A percentile compares a stretch with the other conserved stretches of the same genome.
Evolutionary conservation across 2,888 invertebrate species (phyloP).

Genomic region (Patella depressa): DNA sequence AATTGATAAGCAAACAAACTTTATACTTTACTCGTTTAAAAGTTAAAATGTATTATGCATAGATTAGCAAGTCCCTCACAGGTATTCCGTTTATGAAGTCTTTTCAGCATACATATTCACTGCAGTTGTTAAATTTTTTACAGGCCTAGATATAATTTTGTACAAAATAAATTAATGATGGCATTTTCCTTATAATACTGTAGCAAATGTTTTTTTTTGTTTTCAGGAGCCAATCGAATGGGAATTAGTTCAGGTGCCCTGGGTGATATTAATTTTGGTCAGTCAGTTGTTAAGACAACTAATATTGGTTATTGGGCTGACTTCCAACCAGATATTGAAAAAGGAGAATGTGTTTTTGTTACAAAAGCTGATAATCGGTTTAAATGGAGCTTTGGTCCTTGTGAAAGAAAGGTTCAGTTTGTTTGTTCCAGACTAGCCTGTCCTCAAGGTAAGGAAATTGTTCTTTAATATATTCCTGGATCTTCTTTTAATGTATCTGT

Average conservation of each 20-base stretch:
- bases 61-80: no score
- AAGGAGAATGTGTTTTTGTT: constrained; percentile 41
- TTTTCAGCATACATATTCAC: no score
- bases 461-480: neutral
- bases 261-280: constrained; percentile 27
- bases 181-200: no score
- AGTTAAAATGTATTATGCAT: no score
- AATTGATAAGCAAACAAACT: no score
- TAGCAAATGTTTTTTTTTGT: neutral
- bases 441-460: constrained; percentile 42
- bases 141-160: no score
- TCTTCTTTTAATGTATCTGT: neutral
- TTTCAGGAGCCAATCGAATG: constrained; percentile 30
- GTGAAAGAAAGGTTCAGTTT: constrained; percentile 45
- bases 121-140: no score
- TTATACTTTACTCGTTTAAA: no score
- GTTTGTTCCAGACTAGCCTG: constrained; percentile 54
- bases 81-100: no score
- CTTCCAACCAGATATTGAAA: constrained; percentile 35
- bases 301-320: constrained; percentile 43
- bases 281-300: constrained; percentile 20
- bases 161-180: no score
- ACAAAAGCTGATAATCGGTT: constrained; percentile 22
- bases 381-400: constrained; percentile 47
- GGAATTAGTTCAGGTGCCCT: constrained; percentile 23